Conservation (phyloP, 2,797 vertebrate species). For the Hyperoplus lanceolatus region DNA sequence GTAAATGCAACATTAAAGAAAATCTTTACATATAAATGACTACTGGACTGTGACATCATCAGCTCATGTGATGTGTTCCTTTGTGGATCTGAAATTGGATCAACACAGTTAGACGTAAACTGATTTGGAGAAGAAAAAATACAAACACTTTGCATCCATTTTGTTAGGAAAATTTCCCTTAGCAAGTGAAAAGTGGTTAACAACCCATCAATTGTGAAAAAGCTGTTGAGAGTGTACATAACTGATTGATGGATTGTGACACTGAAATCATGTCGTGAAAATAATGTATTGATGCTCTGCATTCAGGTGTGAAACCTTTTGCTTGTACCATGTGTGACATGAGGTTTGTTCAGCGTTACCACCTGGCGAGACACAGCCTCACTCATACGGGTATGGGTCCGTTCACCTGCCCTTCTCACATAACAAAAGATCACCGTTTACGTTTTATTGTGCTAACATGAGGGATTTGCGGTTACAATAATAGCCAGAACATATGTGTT, state of each 20-base stretch:
- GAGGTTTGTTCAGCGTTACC: constrained; percentile 86
- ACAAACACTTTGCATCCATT: constrained; percentile 17
- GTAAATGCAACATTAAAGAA: constrained; percentile 26
- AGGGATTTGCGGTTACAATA: background rate
- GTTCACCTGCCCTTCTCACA: constrained; percentile 75
- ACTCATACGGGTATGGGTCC: constrained; percentile 85
- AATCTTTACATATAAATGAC: constrained; percentile 20
- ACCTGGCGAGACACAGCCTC: constrained; percentile 86
- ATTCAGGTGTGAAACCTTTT: constrained; percentile 87
- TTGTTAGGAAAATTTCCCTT: constrained; percentile 1
- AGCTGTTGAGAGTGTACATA: constrained; percentile 31
- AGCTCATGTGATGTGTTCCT: constrained; percentile 83
- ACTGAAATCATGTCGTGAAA: constrained; percentile 55
- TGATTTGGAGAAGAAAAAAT: constrained; percentile 40
- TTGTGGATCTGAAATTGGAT: constrained; percentile 72
- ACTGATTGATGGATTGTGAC: constrained; percentile 73
- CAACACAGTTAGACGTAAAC: constrained; percentile 25
- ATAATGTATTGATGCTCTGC: constrained; percentile 79
- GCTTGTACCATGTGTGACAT: constrained; percentile 86
- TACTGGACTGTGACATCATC: constrained; percentile 72
- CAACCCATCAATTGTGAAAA: constrained; percentile 81
- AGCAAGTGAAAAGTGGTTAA: constrained; percentile 72
- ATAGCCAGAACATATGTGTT: background rate
- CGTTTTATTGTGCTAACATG: constrained; percentile 4
- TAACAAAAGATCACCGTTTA: constrained; percentile 27